phyloP scores from a whole-genome alignment of 2,113 vertebrate species.

The Dipodomys stephensi region DNA sequence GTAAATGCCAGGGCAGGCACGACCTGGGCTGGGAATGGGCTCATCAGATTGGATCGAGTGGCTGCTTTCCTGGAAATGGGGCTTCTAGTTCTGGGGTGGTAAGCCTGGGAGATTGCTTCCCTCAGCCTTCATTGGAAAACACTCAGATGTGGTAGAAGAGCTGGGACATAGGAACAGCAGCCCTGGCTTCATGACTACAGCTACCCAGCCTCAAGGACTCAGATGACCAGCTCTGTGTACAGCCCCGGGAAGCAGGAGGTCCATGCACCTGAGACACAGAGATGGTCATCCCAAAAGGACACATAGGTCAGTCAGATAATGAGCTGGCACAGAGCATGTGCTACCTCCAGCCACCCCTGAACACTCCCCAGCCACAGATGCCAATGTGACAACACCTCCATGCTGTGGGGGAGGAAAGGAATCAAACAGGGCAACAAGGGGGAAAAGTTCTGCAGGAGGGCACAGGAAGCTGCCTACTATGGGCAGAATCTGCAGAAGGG shows the following conservation, averaged over 20 bases:
- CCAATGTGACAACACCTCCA: background rate
- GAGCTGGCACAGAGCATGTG: background rate
- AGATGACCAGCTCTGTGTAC: slow-evolving; percentile 59
- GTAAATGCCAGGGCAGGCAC: slow-evolving; percentile 63
- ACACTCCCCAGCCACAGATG: background rate
- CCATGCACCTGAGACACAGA: slow-evolving; percentile 55
- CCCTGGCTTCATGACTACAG: background rate
- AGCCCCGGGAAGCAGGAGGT: background rate
- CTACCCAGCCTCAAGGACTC: slow-evolving; percentile 21
- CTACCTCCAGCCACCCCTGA: background rate
- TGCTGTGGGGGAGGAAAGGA: background rate
- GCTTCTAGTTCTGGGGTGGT: slow-evolving; percentile 79
- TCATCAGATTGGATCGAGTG: slow-evolving; percentile 81
- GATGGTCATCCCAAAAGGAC: background rate
- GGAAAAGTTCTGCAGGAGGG: background rate
- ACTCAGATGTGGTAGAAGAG: slow-evolving; percentile 27
- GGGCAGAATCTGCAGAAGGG: background rate
- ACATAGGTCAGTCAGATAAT: too few species aligned
- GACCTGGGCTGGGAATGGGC: slow-evolving; percentile 77
- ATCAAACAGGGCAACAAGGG: background rate
- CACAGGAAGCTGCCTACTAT: background rate
- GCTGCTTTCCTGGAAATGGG: slow-evolving; percentile 80
- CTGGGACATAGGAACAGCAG: background rate
- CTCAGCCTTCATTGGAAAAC: slow-evolving; percentile 45
- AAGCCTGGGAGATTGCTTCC: slow-evolving; percentile 66